Conservation (phyloP, 1,140 invertebrate genomes). For the Zaprionus lachaisei region DNA sequence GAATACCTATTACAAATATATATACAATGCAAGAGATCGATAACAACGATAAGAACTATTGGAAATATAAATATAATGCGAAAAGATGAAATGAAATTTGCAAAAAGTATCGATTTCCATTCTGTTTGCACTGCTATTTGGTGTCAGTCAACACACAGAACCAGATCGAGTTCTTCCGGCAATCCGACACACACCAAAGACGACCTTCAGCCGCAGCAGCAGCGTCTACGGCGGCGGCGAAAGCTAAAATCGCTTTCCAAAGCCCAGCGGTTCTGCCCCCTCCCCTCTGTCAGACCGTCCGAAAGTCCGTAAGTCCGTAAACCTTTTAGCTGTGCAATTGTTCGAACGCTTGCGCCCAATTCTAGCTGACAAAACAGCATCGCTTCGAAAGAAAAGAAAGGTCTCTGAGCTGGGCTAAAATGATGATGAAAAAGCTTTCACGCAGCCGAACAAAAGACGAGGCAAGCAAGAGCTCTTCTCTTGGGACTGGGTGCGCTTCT, state of each 20-base stretch:
- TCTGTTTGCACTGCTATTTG: background rate
- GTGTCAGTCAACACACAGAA: slow-evolving; percentile 25
- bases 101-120: slow-evolving; percentile 5
- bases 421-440: slow-evolving; percentile 66
- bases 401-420: slow-evolving; percentile 63
- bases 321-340: slow-evolving; percentile 81
- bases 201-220: slow-evolving; percentile 65
- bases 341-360: slow-evolving; percentile 67
- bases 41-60: too few species aligned
- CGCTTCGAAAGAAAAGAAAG: slow-evolving; percentile 64
- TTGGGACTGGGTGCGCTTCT: background rate
- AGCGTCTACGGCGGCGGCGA: slow-evolving; percentile 24
- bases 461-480: background rate
- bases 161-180: slow-evolving; percentile 48
- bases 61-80: too few species aligned
- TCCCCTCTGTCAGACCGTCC: too few species aligned
- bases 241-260: slow-evolving; percentile 73
- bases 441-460: slow-evolving; percentile 58
- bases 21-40: too few species aligned
- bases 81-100: background rate
- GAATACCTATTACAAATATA: too few species aligned
- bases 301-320: slow-evolving; percentile 58
- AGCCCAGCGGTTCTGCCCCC: slow-evolving; percentile 12
- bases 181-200: slow-evolving; percentile 49
- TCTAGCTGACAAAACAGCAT: slow-evolving; percentile 70